These are phyloP conservation scores for Drosophila pallidifrons DNA, from an alignment of 1,140 invertebrate genomes.

Conservation along the genomic window DNA sequence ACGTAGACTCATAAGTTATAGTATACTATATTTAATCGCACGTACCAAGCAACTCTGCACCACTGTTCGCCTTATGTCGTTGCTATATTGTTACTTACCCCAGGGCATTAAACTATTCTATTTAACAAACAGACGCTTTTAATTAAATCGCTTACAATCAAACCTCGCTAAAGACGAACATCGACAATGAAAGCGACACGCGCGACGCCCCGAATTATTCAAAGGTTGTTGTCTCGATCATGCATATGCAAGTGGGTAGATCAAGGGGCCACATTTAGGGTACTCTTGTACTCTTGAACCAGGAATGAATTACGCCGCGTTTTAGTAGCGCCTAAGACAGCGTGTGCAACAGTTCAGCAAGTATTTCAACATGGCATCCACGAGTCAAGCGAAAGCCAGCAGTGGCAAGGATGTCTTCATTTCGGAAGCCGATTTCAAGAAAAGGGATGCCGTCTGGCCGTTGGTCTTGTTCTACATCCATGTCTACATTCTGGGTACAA, in stretches of 20 bases:
- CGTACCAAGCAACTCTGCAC: conserved; percentile 3
- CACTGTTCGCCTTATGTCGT: conserved; percentile 19
- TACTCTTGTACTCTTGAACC: conserved; percentile 12
- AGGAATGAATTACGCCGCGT: neutral
- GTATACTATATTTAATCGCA: conserved; percentile 11
- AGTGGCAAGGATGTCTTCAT: conserved; percentile 19
- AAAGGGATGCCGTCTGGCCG: conserved; percentile 88
- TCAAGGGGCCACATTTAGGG: neutral
- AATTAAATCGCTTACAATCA: conserved; percentile 7
- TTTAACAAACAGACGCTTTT: neutral
- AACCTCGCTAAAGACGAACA: conserved; percentile 13
- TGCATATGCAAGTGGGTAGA: conserved; percentile 33
- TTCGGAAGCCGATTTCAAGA: conserved; percentile 54
- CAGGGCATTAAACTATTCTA: conserved; percentile 62
- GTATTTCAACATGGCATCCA: conserved; percentile 2
- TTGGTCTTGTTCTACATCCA: conserved; percentile 89
- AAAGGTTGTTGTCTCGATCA: conserved; percentile 4
- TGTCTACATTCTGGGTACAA: conserved; percentile 88
- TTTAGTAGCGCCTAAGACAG: conserved; percentile 44
- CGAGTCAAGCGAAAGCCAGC: neutral
- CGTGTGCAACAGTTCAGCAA: conserved; percentile 23
- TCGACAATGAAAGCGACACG: neutral
- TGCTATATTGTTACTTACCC: conserved; percentile 66
- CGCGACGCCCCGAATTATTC: too few relatives aligned
- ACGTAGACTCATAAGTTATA: conserved; percentile 54